Evolutionary conservation across 1,140 invertebrate species (phyloP), one percentile per base, ranked within the genome.

Genomic region (Lerema accius): DNA sequence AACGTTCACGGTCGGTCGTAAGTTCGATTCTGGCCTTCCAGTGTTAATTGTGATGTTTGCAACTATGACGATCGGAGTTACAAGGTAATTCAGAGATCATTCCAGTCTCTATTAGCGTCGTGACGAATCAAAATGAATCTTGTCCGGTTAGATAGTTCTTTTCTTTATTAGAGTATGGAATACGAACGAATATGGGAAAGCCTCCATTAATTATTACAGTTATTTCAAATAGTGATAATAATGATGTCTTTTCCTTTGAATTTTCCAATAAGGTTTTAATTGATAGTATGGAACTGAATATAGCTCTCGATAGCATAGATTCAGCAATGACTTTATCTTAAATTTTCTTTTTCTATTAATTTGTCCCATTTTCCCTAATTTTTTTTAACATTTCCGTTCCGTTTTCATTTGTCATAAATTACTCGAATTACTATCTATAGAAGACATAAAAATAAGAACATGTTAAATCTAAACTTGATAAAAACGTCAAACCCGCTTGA

Each of bases 121-220:
- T 72, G 69, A 74, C 73, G 69, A 76, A 76, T 76, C 51, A 53
- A 39, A 74, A 74, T 70, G 37, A 62, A 59, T 65, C 65, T 71
- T 67, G 49, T 66, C 66, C 42, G 58, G 40, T 59, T 28, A 62
- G 67, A 65, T 40, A 42, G 42, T 62, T 69, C 19, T 42, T 11
- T 55, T 50, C 28, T 51, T 37, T 55, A 32, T 51, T 37, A 17
- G 49, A n/a, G 23, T 32, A 32, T 35, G 19, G 11, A 32, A 50
- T 50, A 10, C 13, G 9, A 17, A 50, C 32, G 32, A 32, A 28
- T 32, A 49, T n/a, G 23, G 3, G 23, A 23, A 23, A 42, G n/a
- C 19, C 19, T 23, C 19, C 2, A 2, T 23, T 23, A 23, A 23
- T 23, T 23, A 23, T 23, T 2, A 17, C 5, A 45, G 15, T 45